phyloP scores from a whole-genome alignment of 2,888 invertebrate species.

The Brenthis daphne region DNA sequence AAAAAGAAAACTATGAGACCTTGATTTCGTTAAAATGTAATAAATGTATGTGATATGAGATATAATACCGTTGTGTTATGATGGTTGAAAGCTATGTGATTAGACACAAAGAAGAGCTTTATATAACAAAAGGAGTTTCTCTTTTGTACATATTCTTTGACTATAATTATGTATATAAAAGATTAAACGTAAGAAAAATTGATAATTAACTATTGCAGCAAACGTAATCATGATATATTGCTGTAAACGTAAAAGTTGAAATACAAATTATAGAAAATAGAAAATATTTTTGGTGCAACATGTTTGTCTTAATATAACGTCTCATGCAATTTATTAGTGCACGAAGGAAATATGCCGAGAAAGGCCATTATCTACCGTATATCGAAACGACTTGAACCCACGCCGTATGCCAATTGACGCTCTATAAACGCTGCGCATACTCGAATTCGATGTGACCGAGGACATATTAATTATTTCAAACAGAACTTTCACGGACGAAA shows the following conservation, averaged over 20 bases:
- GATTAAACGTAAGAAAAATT: too few relatives aligned
- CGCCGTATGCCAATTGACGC: constrained; percentile 75
- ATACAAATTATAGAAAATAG: too few relatives aligned
- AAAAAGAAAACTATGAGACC: constrained; percentile 5
- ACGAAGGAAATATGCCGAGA: constrained; percentile 25
- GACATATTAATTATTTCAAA: constrained; percentile 66
- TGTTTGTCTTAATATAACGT: constrained; percentile 8
- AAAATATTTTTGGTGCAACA: too few relatives aligned
- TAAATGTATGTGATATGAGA: not conserved
- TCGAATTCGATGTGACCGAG: constrained; percentile 74
- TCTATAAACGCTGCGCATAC: constrained; percentile 76
- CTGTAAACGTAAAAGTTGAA: too few relatives aligned
- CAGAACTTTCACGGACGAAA: constrained; percentile 40
- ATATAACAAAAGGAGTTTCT: too few relatives aligned
- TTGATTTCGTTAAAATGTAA: not conserved
- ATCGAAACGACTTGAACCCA: constrained; percentile 77
- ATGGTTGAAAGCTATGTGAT: not conserved
- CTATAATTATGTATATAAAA: too few relatives aligned
- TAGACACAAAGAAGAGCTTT: too few relatives aligned
- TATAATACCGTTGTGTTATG: not conserved
- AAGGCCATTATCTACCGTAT: constrained; percentile 65
- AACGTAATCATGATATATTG: too few relatives aligned
- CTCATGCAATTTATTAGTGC: constrained; percentile 6
- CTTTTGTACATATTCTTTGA: too few relatives aligned
- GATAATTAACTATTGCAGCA: too few relatives aligned